A percentile compares a stretch with the other conserved stretches of the same genome.
These are phyloP conservation scores for Menidia beryllina DNA, from an alignment of 2,113 vertebrate species.

Conservation along the genomic window DNA sequence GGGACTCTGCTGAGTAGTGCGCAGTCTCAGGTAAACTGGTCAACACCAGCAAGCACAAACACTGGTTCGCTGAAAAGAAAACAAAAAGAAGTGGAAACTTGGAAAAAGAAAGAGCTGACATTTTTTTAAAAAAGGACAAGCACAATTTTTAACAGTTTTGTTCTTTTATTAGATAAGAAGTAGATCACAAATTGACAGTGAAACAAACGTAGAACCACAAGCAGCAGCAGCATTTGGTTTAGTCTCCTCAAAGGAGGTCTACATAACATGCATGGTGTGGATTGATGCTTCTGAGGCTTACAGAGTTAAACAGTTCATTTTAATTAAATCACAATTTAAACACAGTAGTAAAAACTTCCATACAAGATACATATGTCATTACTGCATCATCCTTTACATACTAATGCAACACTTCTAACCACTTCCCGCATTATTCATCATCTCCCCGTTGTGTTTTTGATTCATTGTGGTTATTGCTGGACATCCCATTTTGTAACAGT, in stretches of 20 bases:
- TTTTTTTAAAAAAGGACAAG: too few species aligned
- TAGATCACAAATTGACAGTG: background rate
- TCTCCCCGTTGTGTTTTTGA: background rate
- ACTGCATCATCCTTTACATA: slow-evolving; percentile 21
- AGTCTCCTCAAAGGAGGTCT: background rate
- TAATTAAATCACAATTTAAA: too few species aligned
- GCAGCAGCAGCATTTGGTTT: background rate
- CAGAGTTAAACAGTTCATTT: too few species aligned
- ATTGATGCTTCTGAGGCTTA: too few species aligned
- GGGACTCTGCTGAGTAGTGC: background rate
- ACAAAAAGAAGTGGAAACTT: background rate
- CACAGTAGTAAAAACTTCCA: background rate
- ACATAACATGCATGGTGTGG: background rate
- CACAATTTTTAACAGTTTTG: background rate
- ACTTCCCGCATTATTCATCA: slow-evolving; percentile 25
- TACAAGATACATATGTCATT: slow-evolving; percentile 1
- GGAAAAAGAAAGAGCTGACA: too few species aligned
- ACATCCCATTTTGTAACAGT: background rate
- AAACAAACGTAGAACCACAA: background rate
- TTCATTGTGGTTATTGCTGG: slow-evolving; percentile 14
- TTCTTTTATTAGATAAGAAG: background rate
- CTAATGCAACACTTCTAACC: slow-evolving; percentile 41
- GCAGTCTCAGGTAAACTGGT: background rate
- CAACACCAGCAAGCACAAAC: background rate
- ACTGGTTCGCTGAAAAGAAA: background rate